These are phyloP conservation scores for Nothocercus julius DNA, from an alignment of 2,113 vertebrate species.

Conservation along the genomic window DNA sequence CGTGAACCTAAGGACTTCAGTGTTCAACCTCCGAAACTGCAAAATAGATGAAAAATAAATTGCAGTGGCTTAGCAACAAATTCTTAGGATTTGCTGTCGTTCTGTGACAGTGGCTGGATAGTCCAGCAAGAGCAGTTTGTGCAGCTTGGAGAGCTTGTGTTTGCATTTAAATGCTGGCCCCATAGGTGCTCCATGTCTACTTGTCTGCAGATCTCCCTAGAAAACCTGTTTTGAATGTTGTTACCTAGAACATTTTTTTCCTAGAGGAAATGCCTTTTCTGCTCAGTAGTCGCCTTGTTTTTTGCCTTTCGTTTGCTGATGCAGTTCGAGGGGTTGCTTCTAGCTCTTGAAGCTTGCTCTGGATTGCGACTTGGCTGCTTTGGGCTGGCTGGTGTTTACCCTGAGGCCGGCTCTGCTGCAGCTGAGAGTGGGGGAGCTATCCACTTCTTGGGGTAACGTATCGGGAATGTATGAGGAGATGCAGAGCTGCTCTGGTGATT, in stretches of 20 bases:
- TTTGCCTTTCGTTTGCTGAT: not conserved
- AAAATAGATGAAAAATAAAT: not conserved
- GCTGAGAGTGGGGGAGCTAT: not conserved
- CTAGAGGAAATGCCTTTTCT: not conserved
- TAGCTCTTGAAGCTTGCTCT: not conserved
- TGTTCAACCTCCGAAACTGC: not conserved
- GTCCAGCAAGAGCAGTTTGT: not conserved
- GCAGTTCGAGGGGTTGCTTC: not conserved
- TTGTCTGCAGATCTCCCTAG: not conserved
- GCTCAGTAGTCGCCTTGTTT: not conserved
- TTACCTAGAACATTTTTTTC: not conserved
- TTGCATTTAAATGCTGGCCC: not conserved
- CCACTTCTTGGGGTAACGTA: not conserved
- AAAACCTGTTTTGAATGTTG: not conserved
- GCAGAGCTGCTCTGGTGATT: not conserved
- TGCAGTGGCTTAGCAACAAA: not conserved
- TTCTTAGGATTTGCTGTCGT: not conserved
- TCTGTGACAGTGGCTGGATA: not conserved
- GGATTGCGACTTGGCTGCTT: not conserved
- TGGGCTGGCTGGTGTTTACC: not conserved
- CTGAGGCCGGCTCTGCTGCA: rapidly evolving
- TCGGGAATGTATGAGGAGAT: not conserved
- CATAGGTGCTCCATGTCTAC: rapidly evolving
- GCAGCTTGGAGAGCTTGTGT: not conserved
- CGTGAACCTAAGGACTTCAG: not conserved